Evolutionary conservation across 2,113 vertebrate genomes (phyloP), one percentile per base, ranked within the genome.

Genomic region (Xiphophorus couchianus): DNA sequence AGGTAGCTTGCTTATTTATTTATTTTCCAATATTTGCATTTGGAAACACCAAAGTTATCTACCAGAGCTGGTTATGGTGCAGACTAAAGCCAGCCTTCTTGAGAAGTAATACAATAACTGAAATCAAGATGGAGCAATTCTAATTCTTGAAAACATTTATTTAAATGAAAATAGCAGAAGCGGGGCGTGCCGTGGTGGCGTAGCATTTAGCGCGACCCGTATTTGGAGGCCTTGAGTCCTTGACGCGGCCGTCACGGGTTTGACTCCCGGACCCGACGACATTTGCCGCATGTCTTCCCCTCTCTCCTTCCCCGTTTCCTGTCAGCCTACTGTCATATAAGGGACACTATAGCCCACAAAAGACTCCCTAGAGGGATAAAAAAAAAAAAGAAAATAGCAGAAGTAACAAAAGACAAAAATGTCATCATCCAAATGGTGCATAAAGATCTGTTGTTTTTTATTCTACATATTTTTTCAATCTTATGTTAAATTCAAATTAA

Each of bases 1-100:
- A 94, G 94, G 94, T 95, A 83, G 17, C 44, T 51, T n/a, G n/a
- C 66, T 27, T 5, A n/a, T 67, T 15, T 15, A 42, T 42, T 42
- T 39, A 39, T 39, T 42, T 42, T 42, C 39, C 13, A 42, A 14
- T 0, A 4, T 42, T 44, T 48, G 27, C 9, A 7, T 71, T 71
- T 54, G 48, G 54, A 30, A 31, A 6, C 14, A 63, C 30, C 62
- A 63, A 29, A 31, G 29, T 63, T 54, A 54, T 25, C 22, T n/a
- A 10, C 51, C 51, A 58, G 22, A n/a, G 5, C 3, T 58, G 25
- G 51, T 58, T 58, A 58, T n/a, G 22, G 8, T n/a, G 22, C 25
- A 25, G 25, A 58, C 51, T 58, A 58, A 58, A 25, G 17, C 22
- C 6, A 7, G 19, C 6, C 6, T 54, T 54, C 19, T 54, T 54